Base-by-base conservation (phyloP, 2,797 vertebrate species). In the Chelonia mydas region DNA sequence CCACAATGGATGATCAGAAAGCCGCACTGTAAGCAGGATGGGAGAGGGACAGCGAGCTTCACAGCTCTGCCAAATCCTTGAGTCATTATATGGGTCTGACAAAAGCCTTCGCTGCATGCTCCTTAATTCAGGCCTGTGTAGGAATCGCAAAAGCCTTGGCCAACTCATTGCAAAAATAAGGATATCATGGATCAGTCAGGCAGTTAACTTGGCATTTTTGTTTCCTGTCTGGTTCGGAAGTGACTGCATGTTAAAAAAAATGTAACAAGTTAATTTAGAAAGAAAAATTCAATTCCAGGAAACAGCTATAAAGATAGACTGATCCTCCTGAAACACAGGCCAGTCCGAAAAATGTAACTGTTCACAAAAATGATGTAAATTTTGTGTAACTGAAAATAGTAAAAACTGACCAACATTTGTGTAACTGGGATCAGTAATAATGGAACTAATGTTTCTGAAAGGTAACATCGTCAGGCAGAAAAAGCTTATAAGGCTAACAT, bases 211-310 rank as follows among this genome's bases (percentile, higher is more conserved):
- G 80, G n/a, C 53, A 77, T 57, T 87, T 57, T 87, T 85, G 53
- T n/a, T 85, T 95, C 53, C 65, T 91, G 16, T 7, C 93, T 28
- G 33, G 13, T 83, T 94, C 85, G 85, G 87, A 81, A 68, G 84
- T 28, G 84, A 87, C 25, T 47, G 11, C 45, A 49, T 89, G 81
- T 81, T 92, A 51, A 51, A 51, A 91, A 45, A 83, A 81, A 28
- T 41, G 45, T 6, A 11, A 90, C 59, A 86, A 37, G n/a, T 92
- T 89, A 86, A 90, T 54, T 84, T 49, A 92, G 84, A 83, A 93
- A 79, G 78, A 83, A 6, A 83, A 86, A 0, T 84, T 28, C 82
- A 85, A n/a, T 61, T 88, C 55, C 55, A 93, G 13, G 37, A 77
- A 76, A 3, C 45, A 84, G 49, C 68, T 54, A 86, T 87, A 95